Conservation (phyloP, 2,797 vertebrate species). For the Rhabdomys pumilio region DNA sequence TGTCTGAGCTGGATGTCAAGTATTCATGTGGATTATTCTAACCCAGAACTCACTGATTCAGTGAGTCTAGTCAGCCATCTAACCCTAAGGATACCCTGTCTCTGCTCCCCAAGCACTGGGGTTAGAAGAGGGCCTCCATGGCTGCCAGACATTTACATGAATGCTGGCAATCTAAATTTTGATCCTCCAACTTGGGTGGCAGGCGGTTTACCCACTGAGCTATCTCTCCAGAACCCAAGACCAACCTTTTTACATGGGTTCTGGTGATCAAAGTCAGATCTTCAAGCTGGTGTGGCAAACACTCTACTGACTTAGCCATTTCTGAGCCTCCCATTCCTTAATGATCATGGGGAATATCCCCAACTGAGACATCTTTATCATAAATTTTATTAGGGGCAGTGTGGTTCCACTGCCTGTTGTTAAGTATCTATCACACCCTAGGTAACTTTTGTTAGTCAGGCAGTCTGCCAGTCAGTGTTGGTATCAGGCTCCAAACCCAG, state of each 20-base stretch:
- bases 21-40: too few species aligned
- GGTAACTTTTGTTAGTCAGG: neutral
- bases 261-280: neutral
- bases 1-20: neutral
- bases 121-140: neutral
- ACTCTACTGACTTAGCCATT: neutral
- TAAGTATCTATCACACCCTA: neutral
- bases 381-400: neutral
- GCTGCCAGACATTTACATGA: neutral
- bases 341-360: neutral
- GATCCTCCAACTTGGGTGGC: neutral
- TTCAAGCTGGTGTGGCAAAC: neutral
- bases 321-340: neutral
- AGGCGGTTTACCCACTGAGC: neutral
- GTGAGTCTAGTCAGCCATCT: too few species aligned
- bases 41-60: neutral
- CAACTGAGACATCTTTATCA: neutral
- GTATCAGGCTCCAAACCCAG: too few species aligned
- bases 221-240: neutral
- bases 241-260: neutral
- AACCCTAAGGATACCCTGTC: neutral
- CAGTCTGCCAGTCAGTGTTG: neutral
- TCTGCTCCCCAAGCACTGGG: too few species aligned
- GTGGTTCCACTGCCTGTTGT: slow-evolving; percentile 3
- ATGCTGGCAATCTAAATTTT: neutral